Evolutionary conservation across 2,113 vertebrate genomes (phyloP), one percentile per base, ranked within the genome.

Genomic region (Toxotes jaculatrix): DNA sequence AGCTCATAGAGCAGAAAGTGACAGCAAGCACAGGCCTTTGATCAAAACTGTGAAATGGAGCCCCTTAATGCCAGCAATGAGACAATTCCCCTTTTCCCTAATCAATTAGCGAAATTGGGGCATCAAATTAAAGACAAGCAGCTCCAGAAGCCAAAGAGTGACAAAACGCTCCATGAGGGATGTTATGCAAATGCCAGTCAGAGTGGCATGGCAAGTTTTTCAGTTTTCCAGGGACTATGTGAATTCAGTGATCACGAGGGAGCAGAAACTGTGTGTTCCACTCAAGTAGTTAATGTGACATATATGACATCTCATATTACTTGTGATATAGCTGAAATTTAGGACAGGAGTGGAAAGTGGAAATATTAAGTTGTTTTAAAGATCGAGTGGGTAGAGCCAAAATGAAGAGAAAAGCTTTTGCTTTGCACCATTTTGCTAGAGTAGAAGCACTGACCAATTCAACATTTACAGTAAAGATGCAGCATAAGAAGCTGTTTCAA

Each of bases 11-110:
- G 80, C n/a, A 64, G 64, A 82, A 80, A 80, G 72, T 84, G 87
- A 91, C 83, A 85, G 81, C 65, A 77, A 61, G 78, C 74, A 51
- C 5, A 36, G 47, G 57, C 60, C 87, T 91, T 90, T 93, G 79
- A 91, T 91, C 88, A 78, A 80, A 87, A 81, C 74, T 65, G 60
- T 81, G 83, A 90, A 87, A 91, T 82, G 40, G 59, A 83, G 70
- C 49, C 59, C 68, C 78, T 74, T 73, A 67, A 68, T 89, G 87
- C 88, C 91, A 94, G 79, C 36, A 68, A 89, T 90, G 90, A 90
- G 75, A 91, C 78, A 86, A 90, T 83, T 86, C 73, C 80, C 71
- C 13, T 84, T 80, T 72, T 42, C 79, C 74, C 74, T 85, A 89
- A 92, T 89, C 83, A 88, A 82, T 92, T 91, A 82, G 80, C 42